phyloP scores from a whole-genome alignment of 53 echinoderm and acorn worm genomes.

The Arbacia lixula region DNA sequence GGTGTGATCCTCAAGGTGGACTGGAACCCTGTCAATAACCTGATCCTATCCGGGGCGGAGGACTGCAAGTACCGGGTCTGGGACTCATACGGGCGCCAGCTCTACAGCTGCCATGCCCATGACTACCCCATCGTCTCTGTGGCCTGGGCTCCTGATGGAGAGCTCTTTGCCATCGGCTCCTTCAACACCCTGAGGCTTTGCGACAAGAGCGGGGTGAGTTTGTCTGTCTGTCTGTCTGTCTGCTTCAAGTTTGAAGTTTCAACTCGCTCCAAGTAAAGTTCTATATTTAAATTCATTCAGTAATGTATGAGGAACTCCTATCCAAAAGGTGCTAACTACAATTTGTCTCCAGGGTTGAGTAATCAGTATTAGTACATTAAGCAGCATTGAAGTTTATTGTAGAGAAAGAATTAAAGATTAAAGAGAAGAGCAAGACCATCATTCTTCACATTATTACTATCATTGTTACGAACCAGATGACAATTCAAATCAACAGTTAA shows the following conservation, averaged over 20 bases:
- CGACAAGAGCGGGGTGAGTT: conserved; percentile 98
- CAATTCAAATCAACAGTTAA: background rate
- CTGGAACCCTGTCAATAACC: conserved; percentile 98
- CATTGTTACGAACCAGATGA: too few relatives aligned
- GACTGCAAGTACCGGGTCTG: conserved; percentile 96
- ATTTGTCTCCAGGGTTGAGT: too few relatives aligned
- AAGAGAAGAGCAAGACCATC: too few relatives aligned
- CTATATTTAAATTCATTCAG: background rate
- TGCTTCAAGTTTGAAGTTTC: too few relatives aligned
- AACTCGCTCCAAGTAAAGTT: too few relatives aligned
- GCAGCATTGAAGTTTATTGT: too few relatives aligned
- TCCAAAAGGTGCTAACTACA: too few relatives aligned
- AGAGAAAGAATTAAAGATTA: too few relatives aligned
- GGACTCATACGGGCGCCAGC: conserved; percentile 96
- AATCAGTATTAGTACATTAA: too few relatives aligned
- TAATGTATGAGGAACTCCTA: background rate
- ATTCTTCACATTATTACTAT: too few relatives aligned
- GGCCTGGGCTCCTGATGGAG: conserved; percentile 96
- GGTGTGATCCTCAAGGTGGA: conserved; percentile 98
- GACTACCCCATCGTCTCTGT: conserved; percentile 98
- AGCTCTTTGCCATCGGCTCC: conserved; percentile 95
- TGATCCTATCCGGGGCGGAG: conserved; percentile 94
- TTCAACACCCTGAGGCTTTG: conserved; percentile 96
- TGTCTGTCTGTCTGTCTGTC: too few relatives aligned
- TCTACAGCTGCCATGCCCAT: conserved; percentile 84